Evolutionary conservation across 2,888 invertebrate genomes (phyloP).

Genomic region (Heteromyza rotundicornis): DNA sequence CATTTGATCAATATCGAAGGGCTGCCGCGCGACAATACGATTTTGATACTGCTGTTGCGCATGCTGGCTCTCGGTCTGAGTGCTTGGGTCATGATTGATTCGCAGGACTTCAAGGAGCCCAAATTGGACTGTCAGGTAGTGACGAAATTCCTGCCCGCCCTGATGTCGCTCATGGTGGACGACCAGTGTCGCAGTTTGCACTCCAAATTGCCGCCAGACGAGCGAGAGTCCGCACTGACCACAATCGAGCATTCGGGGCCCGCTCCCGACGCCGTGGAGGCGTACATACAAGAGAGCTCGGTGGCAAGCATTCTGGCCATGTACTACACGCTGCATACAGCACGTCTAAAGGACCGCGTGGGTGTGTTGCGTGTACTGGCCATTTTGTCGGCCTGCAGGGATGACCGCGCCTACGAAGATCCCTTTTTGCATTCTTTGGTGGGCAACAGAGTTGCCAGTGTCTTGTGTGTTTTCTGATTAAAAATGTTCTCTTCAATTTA

Average conservation of each 20-base stretch:
- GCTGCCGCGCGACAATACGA: slow-evolving; percentile 89
- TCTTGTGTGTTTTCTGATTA: background rate
- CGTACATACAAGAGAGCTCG: slow-evolving; percentile 88
- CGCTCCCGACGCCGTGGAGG: slow-evolving; percentile 91
- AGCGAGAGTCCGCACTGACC: slow-evolving; percentile 89
- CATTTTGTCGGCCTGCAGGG: slow-evolving; percentile 87
- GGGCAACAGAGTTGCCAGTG: slow-evolving; percentile 23
- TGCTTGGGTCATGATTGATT: slow-evolving; percentile 97
- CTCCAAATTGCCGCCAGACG: slow-evolving; percentile 88
- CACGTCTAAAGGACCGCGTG: slow-evolving; percentile 79
- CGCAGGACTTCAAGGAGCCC: slow-evolving; percentile 93
- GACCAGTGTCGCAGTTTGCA: slow-evolving; percentile 84
- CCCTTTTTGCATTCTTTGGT: slow-evolving; percentile 92
- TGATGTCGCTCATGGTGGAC: slow-evolving; percentile 92
- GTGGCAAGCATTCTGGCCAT: slow-evolving; percentile 92
- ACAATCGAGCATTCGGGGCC: slow-evolving; percentile 94
- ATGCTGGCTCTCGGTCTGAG: slow-evolving; percentile 93
- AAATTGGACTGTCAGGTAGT: slow-evolving; percentile 92
- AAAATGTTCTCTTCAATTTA: slow-evolving; percentile 24
- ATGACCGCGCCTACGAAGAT: slow-evolving; percentile 92
- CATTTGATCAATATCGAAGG: slow-evolving; percentile 89
- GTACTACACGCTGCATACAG: slow-evolving; percentile 92
- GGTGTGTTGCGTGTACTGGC: slow-evolving; percentile 87
- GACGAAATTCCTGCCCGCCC: slow-evolving; percentile 90
- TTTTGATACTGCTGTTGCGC: slow-evolving; percentile 84